Conservation (phyloP, 2,797 vertebrate genomes). For the Lemur catta region DNA sequence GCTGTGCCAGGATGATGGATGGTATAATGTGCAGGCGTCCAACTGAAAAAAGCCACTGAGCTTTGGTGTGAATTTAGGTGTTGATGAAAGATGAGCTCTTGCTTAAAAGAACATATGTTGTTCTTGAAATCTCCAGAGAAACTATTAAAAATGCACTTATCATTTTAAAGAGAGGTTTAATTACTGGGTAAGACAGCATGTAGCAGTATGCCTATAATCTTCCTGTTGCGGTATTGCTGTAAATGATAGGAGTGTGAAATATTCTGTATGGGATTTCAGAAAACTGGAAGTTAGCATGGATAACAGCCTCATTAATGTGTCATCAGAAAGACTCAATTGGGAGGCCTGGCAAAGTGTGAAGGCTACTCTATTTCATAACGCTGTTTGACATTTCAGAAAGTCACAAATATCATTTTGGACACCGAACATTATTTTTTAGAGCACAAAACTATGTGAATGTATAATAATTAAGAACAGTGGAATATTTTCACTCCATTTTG, state of each 20-base stretch:
- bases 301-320: not conserved
- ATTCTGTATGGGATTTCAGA: not conserved
- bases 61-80: constrained; percentile 21
- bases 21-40: not conserved
- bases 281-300: not conserved
- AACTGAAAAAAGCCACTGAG: constrained; percentile 38
- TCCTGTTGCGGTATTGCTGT: not conserved
- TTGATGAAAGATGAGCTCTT: constrained; percentile 56
- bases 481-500: not conserved
- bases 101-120: constrained; percentile 49
- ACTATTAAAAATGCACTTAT: constrained; percentile 62
- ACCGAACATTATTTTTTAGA: not conserved
- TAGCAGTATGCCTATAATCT: constrained; percentile 5
- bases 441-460: not conserved
- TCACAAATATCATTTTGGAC: not conserved
- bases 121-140: constrained; percentile 41
- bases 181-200: constrained; percentile 53
- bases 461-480: not conserved
- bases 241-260: constrained; percentile 26
- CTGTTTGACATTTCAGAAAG: not conserved
- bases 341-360: not conserved
- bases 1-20: constrained; percentile 42
- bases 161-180: constrained; percentile 66
- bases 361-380: not conserved
- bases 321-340: not conserved